phyloP scores from a whole-genome alignment of 2,113 vertebrate species.

The Indicator maculatus region DNA sequence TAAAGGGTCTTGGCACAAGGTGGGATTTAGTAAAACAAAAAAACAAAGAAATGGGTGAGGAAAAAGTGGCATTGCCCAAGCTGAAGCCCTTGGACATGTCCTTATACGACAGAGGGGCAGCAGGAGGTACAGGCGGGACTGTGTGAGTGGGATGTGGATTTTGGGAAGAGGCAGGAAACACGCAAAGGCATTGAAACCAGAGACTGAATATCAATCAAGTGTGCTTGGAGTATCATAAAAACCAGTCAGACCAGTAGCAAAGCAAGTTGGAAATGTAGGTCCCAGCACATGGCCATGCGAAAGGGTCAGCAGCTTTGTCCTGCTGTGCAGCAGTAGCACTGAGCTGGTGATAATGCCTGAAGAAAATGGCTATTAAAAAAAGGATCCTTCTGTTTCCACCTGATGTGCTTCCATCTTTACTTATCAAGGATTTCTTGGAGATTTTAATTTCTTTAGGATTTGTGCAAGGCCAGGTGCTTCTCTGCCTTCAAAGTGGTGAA shows the following conservation, averaged over 20 bases:
- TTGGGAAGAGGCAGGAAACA: not conserved
- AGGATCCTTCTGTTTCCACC: not conserved
- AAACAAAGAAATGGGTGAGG: not conserved
- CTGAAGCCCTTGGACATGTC: not conserved
- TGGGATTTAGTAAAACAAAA: not conserved
- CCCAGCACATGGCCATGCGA: not conserved
- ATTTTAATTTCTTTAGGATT: not conserved
- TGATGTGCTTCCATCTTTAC: not conserved
- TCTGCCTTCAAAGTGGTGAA: not conserved
- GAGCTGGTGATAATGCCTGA: rapidly evolving
- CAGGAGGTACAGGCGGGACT: rapidly evolving
- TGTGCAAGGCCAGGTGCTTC: rapidly evolving
- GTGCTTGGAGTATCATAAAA: not conserved
- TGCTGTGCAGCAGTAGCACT: rapidly evolving
- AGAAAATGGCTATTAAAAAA: rapidly evolving
- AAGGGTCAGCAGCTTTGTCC: rapidly evolving
- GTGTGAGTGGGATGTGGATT: not conserved
- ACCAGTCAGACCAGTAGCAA: not conserved
- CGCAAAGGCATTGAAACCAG: not conserved
- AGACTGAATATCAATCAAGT: not conserved
- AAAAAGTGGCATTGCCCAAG: rapidly evolving
- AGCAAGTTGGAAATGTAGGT: not conserved
- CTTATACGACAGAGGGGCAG: rapidly evolving
- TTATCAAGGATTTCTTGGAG: not conserved
- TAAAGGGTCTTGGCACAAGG: rapidly evolving